phyloP scores from a whole-genome alignment of 2,888 invertebrate species.

The Romanomermis culicivorax region DNA sequence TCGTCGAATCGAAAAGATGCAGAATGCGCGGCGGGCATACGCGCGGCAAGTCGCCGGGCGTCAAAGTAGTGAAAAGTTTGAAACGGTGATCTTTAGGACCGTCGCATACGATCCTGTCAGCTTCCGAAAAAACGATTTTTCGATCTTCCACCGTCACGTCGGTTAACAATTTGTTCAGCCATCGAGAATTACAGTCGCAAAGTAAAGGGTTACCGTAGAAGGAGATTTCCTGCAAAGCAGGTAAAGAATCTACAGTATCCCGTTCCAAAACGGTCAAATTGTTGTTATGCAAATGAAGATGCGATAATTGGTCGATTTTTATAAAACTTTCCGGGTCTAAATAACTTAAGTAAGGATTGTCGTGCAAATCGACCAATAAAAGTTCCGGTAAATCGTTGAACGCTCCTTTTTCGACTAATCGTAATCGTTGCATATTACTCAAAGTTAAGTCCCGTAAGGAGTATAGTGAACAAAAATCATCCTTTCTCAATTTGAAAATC shows the following conservation, averaged over 20 bases:
- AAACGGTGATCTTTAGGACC: conserved; percentile 20
- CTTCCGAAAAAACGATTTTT: conserved; percentile 18
- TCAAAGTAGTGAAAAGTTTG: conserved; percentile 20
- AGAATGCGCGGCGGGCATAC: conserved; percentile 17
- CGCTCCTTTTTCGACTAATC: conserved; percentile 29
- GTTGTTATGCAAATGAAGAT: conserved; percentile 31
- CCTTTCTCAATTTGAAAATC: conserved; percentile 15
- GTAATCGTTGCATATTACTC: conserved; percentile 28
- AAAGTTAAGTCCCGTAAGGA: conserved; percentile 26
- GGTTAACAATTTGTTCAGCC: conserved; percentile 18
- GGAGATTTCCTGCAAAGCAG: conserved; percentile 24
- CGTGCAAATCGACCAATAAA: conserved; percentile 27
- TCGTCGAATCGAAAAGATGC: conserved; percentile 21
- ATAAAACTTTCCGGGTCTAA: conserved; percentile 31
- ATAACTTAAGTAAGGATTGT: conserved; percentile 30
- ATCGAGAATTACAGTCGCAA: conserved; percentile 33
- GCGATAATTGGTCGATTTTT: conserved; percentile 26
- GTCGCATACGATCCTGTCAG: conserved; percentile 27
- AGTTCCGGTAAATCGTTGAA: conserved; percentile 30
- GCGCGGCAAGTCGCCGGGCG: conserved; percentile 17
- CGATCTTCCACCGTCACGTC: conserved; percentile 4
- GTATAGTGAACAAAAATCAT: conserved; percentile 22
- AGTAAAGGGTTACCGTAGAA: conserved; percentile 32
- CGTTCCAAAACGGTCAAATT: conserved; percentile 27
- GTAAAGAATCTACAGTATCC: conserved; percentile 23